Conservation (phyloP, 2,113 vertebrate species). For the Passer montanus region DNA sequence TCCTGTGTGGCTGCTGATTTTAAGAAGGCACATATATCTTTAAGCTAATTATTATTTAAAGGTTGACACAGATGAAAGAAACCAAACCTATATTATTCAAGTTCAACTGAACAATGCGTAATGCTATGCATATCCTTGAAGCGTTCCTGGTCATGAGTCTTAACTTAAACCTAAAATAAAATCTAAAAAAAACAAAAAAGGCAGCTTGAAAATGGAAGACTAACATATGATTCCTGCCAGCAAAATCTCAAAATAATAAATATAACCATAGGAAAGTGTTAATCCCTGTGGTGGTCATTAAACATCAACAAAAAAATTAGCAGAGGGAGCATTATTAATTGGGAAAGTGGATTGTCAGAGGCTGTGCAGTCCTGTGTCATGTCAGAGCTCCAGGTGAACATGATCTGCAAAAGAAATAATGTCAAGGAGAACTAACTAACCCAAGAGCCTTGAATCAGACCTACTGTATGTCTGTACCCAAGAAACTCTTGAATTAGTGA, state of each 20-base stretch:
- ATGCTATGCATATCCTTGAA: neutral
- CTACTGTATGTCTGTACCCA: neutral
- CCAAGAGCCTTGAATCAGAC: neutral
- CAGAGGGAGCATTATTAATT: neutral
- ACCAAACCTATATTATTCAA: neutral
- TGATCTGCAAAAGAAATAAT: neutral
- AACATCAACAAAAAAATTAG: neutral
- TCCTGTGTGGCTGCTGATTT: neutral
- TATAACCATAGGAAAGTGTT: neutral
- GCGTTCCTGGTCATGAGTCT: neutral
- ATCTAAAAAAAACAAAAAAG: neutral
- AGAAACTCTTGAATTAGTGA: neutral
- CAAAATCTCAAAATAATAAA: neutral
- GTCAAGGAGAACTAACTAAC: neutral
- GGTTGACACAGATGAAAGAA: neutral
- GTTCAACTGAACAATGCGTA: neutral
- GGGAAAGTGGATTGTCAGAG: neutral
- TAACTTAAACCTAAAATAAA: neutral
- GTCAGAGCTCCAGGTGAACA: neutral
- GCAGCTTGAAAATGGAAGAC: neutral
- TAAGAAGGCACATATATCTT: neutral
- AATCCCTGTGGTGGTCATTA: neutral
- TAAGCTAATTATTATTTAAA: neutral
- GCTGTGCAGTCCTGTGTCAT: rapidly evolving
- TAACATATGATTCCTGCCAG: neutral